A percentile compares a stretch with the other conserved stretches of the same genome.
Evolutionary conservation across 2,113 vertebrate species (phyloP).

Genomic region (Hippocampus abdominalis): DNA sequence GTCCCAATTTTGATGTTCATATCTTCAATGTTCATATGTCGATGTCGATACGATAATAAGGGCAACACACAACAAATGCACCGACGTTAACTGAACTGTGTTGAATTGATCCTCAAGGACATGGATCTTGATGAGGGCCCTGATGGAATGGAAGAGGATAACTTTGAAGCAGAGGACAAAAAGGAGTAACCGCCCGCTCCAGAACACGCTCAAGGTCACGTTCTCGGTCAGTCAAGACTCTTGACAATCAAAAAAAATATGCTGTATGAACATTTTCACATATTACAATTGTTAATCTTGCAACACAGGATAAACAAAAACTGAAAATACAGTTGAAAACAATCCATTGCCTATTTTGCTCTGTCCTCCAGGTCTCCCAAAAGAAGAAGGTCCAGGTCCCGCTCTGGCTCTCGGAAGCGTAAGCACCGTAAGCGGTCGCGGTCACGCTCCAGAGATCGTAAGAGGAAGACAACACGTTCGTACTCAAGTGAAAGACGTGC

Average conservation of each 20-base stretch:
- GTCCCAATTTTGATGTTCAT: too few relatives aligned
- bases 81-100: neutral
- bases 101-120: conserved; percentile 43
- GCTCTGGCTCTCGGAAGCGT: conserved; percentile 93
- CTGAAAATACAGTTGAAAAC: neutral
- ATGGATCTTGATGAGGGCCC: conserved; percentile 96
- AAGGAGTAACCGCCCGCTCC: conserved; percentile 83
- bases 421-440: conserved; percentile 94
- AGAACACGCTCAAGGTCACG: conserved; percentile 92
- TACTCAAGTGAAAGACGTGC: conserved; percentile 94
- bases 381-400: conserved; percentile 89
- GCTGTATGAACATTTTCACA: neutral
- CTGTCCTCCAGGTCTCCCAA: conserved; percentile 82
- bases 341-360: neutral
- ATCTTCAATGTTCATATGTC: too few relatives aligned
- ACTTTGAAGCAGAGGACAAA: conserved; percentile 90
- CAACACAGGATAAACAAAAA: neutral
- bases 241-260: neutral
- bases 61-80: neutral
- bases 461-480: conserved; percentile 90
- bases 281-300: neutral
- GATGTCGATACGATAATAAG: too few relatives aligned
- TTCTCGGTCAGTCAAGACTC: conserved; percentile 78
- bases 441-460: conserved; percentile 91
- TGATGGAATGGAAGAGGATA: conserved; percentile 86